These are phyloP conservation scores for Marasmarcha lunaedactyla DNA, from an alignment of 2,888 invertebrate species.

Conservation along the genomic window DNA sequence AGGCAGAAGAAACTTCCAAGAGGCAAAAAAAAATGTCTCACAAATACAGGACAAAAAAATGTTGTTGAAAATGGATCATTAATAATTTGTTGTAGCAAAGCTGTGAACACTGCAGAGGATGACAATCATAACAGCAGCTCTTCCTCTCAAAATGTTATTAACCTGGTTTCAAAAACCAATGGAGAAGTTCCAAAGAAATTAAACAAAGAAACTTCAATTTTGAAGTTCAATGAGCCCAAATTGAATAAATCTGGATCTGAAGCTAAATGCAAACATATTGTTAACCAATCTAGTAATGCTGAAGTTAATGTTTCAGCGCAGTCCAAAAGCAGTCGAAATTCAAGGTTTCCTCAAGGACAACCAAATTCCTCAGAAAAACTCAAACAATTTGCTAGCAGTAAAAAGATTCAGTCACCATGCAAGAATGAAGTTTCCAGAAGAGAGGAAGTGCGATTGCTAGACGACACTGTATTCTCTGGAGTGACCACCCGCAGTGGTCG, in stretches of 20 bases:
- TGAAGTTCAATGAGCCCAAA: constrained; percentile 41
- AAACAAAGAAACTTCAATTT: constrained; percentile 37
- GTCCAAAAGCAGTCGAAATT: constrained; percentile 32
- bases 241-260: constrained; percentile 14
- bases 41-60: constrained; percentile 17
- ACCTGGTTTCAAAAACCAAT: constrained; percentile 35
- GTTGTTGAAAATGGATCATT: constrained; percentile 20
- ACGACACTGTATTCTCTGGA: too few relatives aligned
- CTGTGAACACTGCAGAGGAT: constrained; percentile 30
- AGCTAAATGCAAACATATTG: constrained; percentile 7
- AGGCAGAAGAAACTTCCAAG: constrained; percentile 36
- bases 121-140: constrained; percentile 44
- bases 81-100: constrained; percentile 41
- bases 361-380: constrained; percentile 22
- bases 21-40: constrained; percentile 28
- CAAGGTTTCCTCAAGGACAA: constrained; percentile 45
- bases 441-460: too few relatives aligned
- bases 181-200: constrained; percentile 27
- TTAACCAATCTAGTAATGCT: constrained; percentile 18
- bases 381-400: constrained; percentile 12
- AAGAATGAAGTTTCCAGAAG: background rate
- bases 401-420: constrained; percentile 10
- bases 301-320: constrained; percentile 38
- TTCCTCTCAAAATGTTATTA: constrained; percentile 47
- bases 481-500: constrained; percentile 31